These are phyloP conservation scores for Leptopilina myrica DNA, from an alignment of 2,888 invertebrate genomes.

Conservation along the genomic window DNA sequence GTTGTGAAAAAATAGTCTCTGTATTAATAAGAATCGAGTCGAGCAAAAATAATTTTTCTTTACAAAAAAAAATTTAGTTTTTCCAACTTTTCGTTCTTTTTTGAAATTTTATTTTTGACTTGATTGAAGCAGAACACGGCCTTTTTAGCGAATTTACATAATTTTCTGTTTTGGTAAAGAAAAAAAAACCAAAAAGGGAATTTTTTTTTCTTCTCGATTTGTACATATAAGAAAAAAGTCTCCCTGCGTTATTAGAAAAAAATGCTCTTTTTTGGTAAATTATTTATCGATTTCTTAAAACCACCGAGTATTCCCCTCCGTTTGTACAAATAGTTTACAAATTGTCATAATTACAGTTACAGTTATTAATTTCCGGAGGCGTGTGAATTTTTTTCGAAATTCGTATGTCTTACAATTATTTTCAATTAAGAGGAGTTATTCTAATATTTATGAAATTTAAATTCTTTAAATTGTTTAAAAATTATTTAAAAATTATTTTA, in stretches of 20 bases:
- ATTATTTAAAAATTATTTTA: too few relatives aligned
- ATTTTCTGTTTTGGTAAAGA: too few relatives aligned
- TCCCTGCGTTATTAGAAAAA: background rate
- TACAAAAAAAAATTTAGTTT: too few relatives aligned
- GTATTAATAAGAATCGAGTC: constrained; percentile 50
- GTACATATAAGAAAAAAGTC: constrained; percentile 22
- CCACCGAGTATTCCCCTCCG: background rate
- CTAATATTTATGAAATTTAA: too few relatives aligned
- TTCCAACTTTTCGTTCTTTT: too few relatives aligned
- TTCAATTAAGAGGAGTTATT: background rate
- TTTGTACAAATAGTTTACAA: constrained; percentile 34
- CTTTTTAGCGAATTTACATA: constrained; percentile 19
- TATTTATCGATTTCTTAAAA: background rate
- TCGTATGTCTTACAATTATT: background rate
- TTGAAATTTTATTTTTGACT: constrained; percentile 45
- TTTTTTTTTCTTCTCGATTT: constrained; percentile 22
- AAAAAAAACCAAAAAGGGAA: too few relatives aligned
- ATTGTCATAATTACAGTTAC: constrained; percentile 8
- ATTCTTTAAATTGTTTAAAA: too few relatives aligned
- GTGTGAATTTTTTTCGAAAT: background rate
- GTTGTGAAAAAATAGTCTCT: constrained; percentile 46
- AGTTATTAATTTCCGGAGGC: background rate
- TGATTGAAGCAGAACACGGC: constrained; percentile 41
- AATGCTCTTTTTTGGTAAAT: constrained; percentile 1
- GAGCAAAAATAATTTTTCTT: too few relatives aligned